These are phyloP conservation scores for Caenorhabditis sp. DNA, from an alignment of 2,888 invertebrate species.

Conservation along the genomic window DNA sequence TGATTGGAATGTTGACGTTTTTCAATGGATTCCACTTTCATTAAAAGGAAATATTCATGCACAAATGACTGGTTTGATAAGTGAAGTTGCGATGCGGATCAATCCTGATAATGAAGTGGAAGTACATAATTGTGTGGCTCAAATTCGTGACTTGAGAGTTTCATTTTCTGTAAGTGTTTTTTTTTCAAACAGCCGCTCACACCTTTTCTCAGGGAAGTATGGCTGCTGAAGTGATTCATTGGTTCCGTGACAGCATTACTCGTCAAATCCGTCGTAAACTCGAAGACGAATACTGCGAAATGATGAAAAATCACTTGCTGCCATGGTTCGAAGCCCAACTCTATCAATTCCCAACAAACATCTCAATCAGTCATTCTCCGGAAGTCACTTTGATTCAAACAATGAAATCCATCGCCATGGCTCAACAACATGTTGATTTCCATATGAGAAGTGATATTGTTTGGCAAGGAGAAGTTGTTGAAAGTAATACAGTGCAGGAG, in stretches of 20 bases:
- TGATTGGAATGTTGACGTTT: conserved; percentile 58
- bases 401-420: conserved; percentile 59
- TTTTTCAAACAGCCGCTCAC: too few species aligned
- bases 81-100: conserved; percentile 63
- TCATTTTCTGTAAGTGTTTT: conserved; percentile 24
- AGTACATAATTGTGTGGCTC: conserved; percentile 64
- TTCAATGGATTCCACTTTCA: conserved; percentile 56
- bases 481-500: conserved; percentile 14
- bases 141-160: conserved; percentile 55
- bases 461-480: conserved; percentile 55
- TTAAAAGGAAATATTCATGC: conserved; percentile 56
- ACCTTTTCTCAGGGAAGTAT: conserved; percentile 51
- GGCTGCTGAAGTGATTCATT: conserved; percentile 60
- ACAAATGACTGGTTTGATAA: conserved; percentile 63
- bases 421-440: conserved; percentile 57
- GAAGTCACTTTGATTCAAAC: conserved; percentile 58
- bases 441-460: conserved; percentile 58
- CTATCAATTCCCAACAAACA: conserved; percentile 59
- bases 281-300: conserved; percentile 65
- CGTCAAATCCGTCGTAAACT: conserved; percentile 56
- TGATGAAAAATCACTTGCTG: conserved; percentile 60
- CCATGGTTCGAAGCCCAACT: conserved; percentile 66
- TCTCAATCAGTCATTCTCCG: conserved; percentile 53
- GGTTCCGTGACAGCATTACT: conserved; percentile 61
- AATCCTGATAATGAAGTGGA: conserved; percentile 59